Base-by-base conservation (phyloP, 1,140 invertebrate species). In the Philopotamus ludificatus region DNA sequence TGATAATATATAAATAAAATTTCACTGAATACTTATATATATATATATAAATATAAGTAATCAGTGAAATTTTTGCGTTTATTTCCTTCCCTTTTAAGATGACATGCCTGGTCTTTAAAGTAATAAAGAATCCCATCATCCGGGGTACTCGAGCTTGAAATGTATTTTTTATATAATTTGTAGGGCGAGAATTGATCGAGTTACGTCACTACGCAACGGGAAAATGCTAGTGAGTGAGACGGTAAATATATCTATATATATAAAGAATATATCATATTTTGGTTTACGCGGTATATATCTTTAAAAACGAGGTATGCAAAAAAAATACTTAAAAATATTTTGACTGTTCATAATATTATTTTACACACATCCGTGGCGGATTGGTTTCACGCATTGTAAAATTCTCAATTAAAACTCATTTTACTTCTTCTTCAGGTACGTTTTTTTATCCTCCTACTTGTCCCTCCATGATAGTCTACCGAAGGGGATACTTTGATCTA, bases 81-180 rank as follows among this genome's bases (percentile, higher is more conserved):
- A 34, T 34, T 34, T 34, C 22, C 22, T 54, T 22, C 57, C 57
- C 42, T 60, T 60, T 60, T 23, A 47, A 60, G 57, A 42, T 47
- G 42, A 60, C 42, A 26, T n/a, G 15, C 42, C 7, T 16, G 42
- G 57, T 22, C 57, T 60, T 44, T 60, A 60, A 60, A 60, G 57
- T 60, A 60, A 60, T 60, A 69, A 65, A 69, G 62, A 69, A 69
- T 69, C 51, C 63, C 63, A 69, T 69, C 67, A 69, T 57, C 49
- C 21, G 23, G 67, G 63, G 63, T 57, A 63, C 58, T 65, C 39
- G 58, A 44, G 67, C 67, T 65, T 69, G 67, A 69, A 69, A 69
- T 69, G 67, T 69, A 65, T 69, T 69, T 69, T 69, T 69, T 69
- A 69, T 69, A 69, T 69, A 69, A 69, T 69, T 69, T 69, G 67